Conservation (phyloP, 2,888 invertebrate species). For the Diplolepis rosae region DNA sequence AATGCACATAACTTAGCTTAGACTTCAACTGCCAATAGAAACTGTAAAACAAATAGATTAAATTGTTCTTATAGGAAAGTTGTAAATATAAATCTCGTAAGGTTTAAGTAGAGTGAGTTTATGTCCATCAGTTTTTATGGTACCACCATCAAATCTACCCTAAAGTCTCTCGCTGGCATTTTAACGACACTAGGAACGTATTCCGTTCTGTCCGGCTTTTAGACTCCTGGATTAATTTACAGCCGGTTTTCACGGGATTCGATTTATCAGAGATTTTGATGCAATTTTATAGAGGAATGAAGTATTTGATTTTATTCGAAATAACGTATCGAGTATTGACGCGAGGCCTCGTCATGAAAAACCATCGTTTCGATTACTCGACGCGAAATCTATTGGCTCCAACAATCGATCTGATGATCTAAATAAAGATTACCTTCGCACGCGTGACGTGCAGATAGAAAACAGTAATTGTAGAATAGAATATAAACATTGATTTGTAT, state of each 20-base stretch:
- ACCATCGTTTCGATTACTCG: background rate
- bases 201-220: constrained; percentile 12
- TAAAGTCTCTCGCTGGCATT: constrained; percentile 52
- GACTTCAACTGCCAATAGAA: constrained; percentile 20
- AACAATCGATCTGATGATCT: background rate
- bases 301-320: background rate
- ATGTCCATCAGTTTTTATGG: constrained; percentile 43
- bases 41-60: background rate
- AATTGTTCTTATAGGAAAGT: background rate
- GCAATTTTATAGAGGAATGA: constrained; percentile 53
- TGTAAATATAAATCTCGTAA: constrained; percentile 23
- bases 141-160: constrained; percentile 52
- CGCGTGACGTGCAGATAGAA: too few species aligned
- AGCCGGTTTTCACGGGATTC: constrained; percentile 51
- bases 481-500: too few species aligned
- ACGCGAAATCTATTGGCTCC: background rate
- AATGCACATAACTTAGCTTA: background rate
- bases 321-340: background rate
- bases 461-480: too few species aligned
- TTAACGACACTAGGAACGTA: constrained; percentile 47
- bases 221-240: constrained; percentile 57
- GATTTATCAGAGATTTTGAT: constrained; percentile 56
- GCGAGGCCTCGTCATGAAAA: background rate
- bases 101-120: constrained; percentile 20
- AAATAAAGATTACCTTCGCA: background rate